These are phyloP conservation scores for Brachyptera risi DNA, from an alignment of 2,888 invertebrate species.

Conservation along the genomic window DNA sequence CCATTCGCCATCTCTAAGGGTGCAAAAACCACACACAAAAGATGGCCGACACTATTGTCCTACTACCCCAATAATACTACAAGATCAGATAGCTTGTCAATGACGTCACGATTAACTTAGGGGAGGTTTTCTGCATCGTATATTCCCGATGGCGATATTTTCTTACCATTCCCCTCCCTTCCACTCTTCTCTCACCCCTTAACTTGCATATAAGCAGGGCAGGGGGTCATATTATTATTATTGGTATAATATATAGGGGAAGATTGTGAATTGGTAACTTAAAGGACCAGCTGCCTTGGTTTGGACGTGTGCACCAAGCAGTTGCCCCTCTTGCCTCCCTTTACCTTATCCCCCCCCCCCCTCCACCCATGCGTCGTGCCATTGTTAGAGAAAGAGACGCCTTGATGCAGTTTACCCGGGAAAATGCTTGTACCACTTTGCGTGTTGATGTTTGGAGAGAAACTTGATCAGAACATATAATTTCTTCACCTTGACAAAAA, in stretches of 20 bases:
- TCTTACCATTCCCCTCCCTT: background rate
- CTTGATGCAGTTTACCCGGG: too few species aligned
- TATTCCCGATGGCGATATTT: conserved; percentile 2
- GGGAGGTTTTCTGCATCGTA: background rate
- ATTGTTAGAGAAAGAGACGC: too few species aligned
- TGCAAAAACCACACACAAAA: conserved; percentile 2
- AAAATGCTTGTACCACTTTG: background rate
- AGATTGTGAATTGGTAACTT: background rate
- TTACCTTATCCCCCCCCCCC: background rate
- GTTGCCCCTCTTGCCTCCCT: too few species aligned
- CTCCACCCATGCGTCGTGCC: too few species aligned
- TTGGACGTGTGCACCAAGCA: background rate
- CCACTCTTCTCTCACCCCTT: too few species aligned
- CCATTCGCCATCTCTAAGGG: conserved; percentile 6
- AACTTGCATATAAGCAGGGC: conserved; percentile 10
- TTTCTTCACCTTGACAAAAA: too few species aligned
- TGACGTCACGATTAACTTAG: conserved; percentile 6
- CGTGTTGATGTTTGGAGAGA: too few species aligned
- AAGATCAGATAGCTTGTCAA: background rate
- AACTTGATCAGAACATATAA: too few species aligned
- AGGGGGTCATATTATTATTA: conserved; percentile 10
- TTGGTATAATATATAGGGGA: background rate
- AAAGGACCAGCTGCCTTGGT: conserved; percentile 19
- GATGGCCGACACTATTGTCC: conserved; percentile 10
- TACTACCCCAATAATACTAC: conserved; percentile 4